Conservation (phyloP, 2,797 vertebrate species). For the Lagorchestes hirsutus region DNA sequence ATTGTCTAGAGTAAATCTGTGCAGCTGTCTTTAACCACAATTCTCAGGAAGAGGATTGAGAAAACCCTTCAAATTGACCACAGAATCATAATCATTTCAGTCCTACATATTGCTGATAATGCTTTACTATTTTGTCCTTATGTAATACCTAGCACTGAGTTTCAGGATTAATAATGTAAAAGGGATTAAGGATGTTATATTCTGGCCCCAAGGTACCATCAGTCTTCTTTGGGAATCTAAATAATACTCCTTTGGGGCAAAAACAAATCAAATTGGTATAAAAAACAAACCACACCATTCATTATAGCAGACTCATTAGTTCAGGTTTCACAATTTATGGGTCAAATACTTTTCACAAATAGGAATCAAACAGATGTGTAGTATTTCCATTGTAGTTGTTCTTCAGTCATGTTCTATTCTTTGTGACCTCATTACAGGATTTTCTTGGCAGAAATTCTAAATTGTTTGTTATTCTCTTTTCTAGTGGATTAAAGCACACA, state of each 20-base stretch:
- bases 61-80: neutral
- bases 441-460: neutral
- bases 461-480: neutral
- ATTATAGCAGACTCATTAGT: neutral
- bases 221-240: neutral
- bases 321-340: neutral
- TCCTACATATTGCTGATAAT: neutral
- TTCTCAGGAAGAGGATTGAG: neutral
- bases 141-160: neutral
- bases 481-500: neutral
- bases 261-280: neutral
- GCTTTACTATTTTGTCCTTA: neutral
- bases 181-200: neutral
- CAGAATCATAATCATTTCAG: neutral
- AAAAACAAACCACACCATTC: neutral
- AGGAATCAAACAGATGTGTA: neutral
- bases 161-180: neutral
- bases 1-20: neutral
- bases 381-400: neutral
- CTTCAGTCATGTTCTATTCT: neutral
- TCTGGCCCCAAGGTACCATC: neutral
- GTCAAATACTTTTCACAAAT: neutral
- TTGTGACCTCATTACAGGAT: neutral
- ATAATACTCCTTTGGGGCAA: neutral
- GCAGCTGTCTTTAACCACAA: neutral